A percentile compares a stretch with the other conserved stretches of the same genome.
Conservation (phyloP, 2,888 invertebrate genomes). For the Hybos culiciformis region DNA sequence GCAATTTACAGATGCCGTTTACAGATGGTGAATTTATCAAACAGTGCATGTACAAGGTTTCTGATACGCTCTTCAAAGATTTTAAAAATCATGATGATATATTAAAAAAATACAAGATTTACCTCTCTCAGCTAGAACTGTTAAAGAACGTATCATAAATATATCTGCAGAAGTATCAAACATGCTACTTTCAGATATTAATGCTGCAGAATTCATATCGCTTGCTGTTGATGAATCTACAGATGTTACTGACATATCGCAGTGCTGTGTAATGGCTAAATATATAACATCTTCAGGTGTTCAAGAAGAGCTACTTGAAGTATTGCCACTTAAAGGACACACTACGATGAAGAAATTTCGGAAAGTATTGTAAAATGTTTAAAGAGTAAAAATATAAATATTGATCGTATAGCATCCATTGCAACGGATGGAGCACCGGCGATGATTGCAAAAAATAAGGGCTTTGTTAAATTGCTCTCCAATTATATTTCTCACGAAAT, state of each 20-base stretch:
- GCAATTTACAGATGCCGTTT: background rate
- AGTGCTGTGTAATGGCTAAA: background rate
- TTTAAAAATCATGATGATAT: background rate
- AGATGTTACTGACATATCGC: background rate
- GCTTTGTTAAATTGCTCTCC: conserved; percentile 12
- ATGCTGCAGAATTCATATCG: background rate
- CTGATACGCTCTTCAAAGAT: background rate
- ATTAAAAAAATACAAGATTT: background rate
- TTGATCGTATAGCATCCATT: conserved; percentile 12
- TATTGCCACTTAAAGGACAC: background rate
- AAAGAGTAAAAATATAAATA: background rate
- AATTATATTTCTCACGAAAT: background rate
- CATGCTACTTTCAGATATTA: background rate
- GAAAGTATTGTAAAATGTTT: background rate
- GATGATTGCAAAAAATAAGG: conserved; percentile 16
- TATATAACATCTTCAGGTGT: background rate
- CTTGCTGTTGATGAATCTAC: background rate
- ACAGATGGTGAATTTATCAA: conserved; percentile 1
- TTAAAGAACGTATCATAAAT: background rate
- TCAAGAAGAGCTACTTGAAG: background rate
- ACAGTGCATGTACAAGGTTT: background rate
- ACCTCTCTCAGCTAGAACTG: background rate
- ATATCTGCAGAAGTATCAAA: background rate
- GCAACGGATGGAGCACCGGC: conserved; percentile 18
- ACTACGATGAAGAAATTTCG: background rate